Evolutionary conservation across 2,113 vertebrate species (phyloP).

Genomic region (Hydropotes inermis): DNA sequence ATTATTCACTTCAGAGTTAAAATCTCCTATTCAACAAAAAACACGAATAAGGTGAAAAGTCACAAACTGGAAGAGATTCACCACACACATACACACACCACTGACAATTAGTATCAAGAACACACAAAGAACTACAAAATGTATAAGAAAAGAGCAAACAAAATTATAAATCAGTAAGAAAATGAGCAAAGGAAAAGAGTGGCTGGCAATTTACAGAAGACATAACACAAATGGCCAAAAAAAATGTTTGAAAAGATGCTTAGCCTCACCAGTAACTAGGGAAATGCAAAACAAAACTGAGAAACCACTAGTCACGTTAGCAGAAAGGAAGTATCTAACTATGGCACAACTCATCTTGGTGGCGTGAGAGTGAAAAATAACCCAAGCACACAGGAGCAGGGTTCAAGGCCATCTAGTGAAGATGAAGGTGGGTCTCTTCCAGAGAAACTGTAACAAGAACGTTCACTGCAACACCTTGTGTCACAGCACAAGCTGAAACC

Average conservation of each 20-base stretch:
- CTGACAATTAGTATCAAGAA: neutral
- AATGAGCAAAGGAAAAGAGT: neutral
- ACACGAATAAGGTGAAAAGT: neutral
- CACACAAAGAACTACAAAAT: neutral
- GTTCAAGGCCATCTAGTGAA: neutral
- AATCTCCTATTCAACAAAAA: neutral
- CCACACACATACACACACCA: neutral
- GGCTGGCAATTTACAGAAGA: neutral
- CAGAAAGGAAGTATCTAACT: neutral
- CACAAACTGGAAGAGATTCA: neutral
- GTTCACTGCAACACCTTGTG: neutral
- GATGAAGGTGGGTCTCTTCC: neutral
- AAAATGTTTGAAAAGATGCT: neutral
- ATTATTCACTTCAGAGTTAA: neutral
- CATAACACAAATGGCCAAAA: neutral
- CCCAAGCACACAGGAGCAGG: rapidly evolving
- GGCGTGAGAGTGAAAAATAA: rapidly evolving
- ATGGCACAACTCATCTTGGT: no score
- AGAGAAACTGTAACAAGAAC: neutral
- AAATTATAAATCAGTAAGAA: neutral
- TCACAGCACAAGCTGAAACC: neutral
- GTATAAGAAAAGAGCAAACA: neutral
- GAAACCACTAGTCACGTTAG: neutral
- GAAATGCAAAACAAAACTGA: neutral
- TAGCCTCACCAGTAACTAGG: neutral